Base-by-base conservation (phyloP, 2,888 invertebrate genomes). In the Eristalis intricaria region DNA sequence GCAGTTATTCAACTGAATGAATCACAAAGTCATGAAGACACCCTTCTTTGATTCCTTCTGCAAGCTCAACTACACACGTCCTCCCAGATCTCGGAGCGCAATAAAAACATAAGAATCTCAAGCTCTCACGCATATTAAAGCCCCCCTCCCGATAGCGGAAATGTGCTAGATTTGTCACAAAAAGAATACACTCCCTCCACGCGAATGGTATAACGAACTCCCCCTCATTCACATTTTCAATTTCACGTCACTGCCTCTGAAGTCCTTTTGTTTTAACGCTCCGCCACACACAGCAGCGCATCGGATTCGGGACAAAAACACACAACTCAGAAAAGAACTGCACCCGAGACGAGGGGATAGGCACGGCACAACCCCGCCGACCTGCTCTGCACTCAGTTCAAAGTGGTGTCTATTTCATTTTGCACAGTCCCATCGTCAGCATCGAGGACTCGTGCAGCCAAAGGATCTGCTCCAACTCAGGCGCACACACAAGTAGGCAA, bases 401-500 rank as follows among this genome's bases (percentile, higher is more conserved):
- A 63, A 61, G 43, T 43, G 32, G 43, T 38, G 50, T 65, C 22
- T 60, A 61, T 84, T 76, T 68, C 76, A 63, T 73, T 80, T 80
- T 63, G 38, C 23, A 69, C 38, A 63, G 43, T 43, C 50, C 58
- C 68, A 58, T 74, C 58, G n/a, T n/a, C n/a, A 22, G n/a, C 50
- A 19, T 19, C 50, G n/a, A 1, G 50, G n/a, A 19, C n/a, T 7
- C 50, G 1, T n/a, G 50, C n/a, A 50, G 7, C 50, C 50, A 50
- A n/a, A 50, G 50, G 50, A 50, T 50, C n/a, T 50, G n/a, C 50
- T 38, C 50, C 50, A n/a, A 4, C 50, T 8, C 50, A 50, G 19
- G 0, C 50, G 5, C 50, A 19, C 19, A 50, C n/a, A 50, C 43
- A 50, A 50, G n/a, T n/a, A 50, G n/a, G n/a, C 43, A 19, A 50